phyloP scores from a whole-genome alignment of 2,113 vertebrate genomes.

The Gallinago jamesoni region DNA sequence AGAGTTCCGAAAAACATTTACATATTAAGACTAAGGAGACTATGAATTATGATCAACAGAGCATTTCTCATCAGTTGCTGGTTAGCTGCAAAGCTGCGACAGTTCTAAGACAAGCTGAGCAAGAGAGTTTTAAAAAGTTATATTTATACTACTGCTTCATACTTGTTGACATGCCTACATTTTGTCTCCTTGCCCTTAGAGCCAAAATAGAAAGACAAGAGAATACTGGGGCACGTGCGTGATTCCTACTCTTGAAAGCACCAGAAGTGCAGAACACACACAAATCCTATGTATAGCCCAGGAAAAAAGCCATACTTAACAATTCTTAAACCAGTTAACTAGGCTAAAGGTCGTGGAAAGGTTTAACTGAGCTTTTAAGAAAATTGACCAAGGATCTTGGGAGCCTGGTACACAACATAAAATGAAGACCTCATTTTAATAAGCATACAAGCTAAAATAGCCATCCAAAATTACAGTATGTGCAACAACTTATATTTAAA shows the following conservation, averaged over 20 bases:
- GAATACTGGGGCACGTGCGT: neutral
- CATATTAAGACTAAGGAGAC: neutral
- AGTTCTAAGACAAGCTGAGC: neutral
- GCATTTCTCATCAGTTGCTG: neutral
- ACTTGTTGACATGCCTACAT: neutral
- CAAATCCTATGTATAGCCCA: neutral
- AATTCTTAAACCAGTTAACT: neutral
- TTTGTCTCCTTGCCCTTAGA: neutral
- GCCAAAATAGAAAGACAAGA: neutral
- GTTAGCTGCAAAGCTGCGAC: neutral
- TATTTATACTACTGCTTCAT: neutral
- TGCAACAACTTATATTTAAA: constrained; percentile 25
- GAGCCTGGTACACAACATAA: neutral
- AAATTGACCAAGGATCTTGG: neutral
- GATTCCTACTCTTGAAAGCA: neutral
- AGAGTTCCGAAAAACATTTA: neutral
- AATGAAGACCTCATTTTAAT: neutral
- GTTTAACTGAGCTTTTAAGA: constrained; percentile 1
- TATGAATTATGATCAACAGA: neutral
- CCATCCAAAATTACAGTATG: constrained; percentile 23
- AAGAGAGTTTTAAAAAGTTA: neutral
- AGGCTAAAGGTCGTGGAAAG: constrained; percentile 14
- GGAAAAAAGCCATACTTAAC: neutral
- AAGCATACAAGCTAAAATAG: constrained; percentile 19
- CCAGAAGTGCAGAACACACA: neutral